Evolutionary conservation across 2,113 vertebrate species (phyloP), one percentile per base, ranked within the genome.

Genomic region (Pelmatolapia mariae): DNA sequence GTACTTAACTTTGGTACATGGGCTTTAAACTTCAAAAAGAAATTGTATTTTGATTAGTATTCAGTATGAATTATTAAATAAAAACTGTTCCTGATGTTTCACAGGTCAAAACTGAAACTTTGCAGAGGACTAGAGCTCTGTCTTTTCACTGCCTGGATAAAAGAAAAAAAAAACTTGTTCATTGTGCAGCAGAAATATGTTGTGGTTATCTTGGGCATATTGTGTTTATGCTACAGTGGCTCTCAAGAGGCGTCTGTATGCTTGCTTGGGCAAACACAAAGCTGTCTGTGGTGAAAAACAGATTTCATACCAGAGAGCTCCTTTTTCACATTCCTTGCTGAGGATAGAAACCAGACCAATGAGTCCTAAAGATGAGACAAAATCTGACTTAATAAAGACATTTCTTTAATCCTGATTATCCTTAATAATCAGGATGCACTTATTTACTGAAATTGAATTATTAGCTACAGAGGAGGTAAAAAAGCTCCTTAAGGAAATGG

Each of bases 191-290:
- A 56, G 73, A 86, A 40, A 76, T 68, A 80, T 38, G 52, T 82
- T 80, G 61, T 79, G 57, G 81, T 92, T 90, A 91, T 91, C 82
- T 5, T 85, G 22, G 31, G 86, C 78, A 85, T 84, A 59, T 76
- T 89, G 90, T 84, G 63, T 89, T 88, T 8, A 68, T 54, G 80
- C 63, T 80, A 38, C 82, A 89, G 78, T 16, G 38, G 45, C 31
- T 92, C 86, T 82, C 83, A 16, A n/a, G 83, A 76, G 47, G 54
- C 83, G 26, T 57, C 36, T 38, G 78, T 59, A 31, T 33, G 71
- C 83, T 78, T 87, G 83, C 59, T 66, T 45, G 80, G 85, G 66
- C 83, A 84, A 88, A 90, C 47, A 83, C 79, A 90, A 38, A 81
- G 53, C 47, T 71, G 73, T 82, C 90, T 66, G 57, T 36, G 57